phyloP scores from a whole-genome alignment of 2,888 invertebrate genomes.

The Thymelicus lineola region DNA sequence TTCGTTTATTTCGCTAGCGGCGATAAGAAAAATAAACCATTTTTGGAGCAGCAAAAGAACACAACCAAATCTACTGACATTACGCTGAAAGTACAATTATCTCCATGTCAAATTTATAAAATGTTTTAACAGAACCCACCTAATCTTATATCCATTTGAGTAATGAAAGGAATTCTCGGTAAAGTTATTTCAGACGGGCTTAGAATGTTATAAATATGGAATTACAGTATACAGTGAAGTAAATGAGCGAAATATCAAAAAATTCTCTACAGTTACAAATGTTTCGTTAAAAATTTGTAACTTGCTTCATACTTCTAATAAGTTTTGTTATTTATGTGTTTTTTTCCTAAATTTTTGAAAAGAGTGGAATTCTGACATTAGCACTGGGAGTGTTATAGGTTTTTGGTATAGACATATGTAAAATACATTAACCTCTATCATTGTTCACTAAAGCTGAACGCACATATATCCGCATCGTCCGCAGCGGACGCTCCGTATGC shows the following conservation, averaged over 20 bases:
- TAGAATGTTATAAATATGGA: slow-evolving; percentile 14
- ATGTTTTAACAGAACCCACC: slow-evolving; percentile 22
- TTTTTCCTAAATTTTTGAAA: too few relatives aligned
- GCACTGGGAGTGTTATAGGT: too few relatives aligned
- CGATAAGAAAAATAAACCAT: slow-evolving; percentile 11
- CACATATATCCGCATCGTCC: too few relatives aligned
- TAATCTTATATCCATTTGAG: slow-evolving; percentile 20
- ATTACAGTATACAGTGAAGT: slow-evolving; percentile 2
- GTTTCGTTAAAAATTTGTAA: neutral
- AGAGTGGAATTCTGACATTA: too few relatives aligned
- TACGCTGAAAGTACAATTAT: slow-evolving; percentile 24
- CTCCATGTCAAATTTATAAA: slow-evolving; percentile 16
- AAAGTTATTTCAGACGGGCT: slow-evolving; percentile 26
- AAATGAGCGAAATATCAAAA: slow-evolving; percentile 5
- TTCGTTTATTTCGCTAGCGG: slow-evolving; percentile 4
- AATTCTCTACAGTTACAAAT: neutral
- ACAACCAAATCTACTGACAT: slow-evolving; percentile 16
- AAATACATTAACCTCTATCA: too few relatives aligned
- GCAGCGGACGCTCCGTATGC: too few relatives aligned
- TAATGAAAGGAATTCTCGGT: slow-evolving; percentile 29
- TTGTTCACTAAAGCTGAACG: too few relatives aligned
- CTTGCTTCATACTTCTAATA: too few relatives aligned
- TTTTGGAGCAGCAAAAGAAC: slow-evolving; percentile 7
- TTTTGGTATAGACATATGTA: too few relatives aligned
- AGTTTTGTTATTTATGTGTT: too few relatives aligned